Conservation (phyloP, 1,140 invertebrate genomes). For the Reticulitermes speratus region DNA sequence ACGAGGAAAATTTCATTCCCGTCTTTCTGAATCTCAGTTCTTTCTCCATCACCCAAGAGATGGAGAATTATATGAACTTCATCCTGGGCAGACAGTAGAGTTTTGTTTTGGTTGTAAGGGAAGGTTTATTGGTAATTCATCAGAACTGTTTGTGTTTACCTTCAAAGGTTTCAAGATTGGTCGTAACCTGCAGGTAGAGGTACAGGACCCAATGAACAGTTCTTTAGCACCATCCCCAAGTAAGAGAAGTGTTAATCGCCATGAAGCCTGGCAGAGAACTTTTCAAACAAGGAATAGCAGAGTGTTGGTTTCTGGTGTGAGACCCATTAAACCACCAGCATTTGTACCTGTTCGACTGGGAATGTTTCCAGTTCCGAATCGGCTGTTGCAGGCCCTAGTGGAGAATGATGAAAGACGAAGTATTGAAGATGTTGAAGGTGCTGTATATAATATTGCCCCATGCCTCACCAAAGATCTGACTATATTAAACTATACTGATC, state of each 20-base stretch:
- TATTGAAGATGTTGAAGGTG: conserved; percentile 41
- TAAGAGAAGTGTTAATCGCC: not conserved
- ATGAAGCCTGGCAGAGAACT: not conserved
- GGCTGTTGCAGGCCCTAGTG: conserved; percentile 53
- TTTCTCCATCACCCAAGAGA: conserved; percentile 40
- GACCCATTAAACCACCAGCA: conserved; percentile 51
- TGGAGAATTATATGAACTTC: conserved; percentile 40
- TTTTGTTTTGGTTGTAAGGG: conserved; percentile 51
- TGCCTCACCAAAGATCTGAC: conserved; percentile 51
- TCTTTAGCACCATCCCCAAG: not conserved
- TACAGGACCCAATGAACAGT: not conserved
- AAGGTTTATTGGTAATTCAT: conserved; percentile 56
- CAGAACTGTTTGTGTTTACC: conserved; percentile 57
- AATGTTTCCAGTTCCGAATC: conserved; percentile 57
- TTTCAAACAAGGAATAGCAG: not conserved
- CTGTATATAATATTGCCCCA: conserved; percentile 49
- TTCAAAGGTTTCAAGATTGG: conserved; percentile 60
- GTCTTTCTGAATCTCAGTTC: conserved; percentile 45
- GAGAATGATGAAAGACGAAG: conserved; percentile 46
- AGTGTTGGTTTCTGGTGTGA: conserved; percentile 57
- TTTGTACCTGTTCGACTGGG: conserved; percentile 56
- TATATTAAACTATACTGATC: conserved; percentile 58
- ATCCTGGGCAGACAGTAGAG: conserved; percentile 41
- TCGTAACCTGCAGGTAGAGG: conserved; percentile 46
- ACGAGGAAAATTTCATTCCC: conserved; percentile 42